Base-by-base conservation (phyloP, 2,797 vertebrate species). In the Eulemur rubriventer region DNA sequence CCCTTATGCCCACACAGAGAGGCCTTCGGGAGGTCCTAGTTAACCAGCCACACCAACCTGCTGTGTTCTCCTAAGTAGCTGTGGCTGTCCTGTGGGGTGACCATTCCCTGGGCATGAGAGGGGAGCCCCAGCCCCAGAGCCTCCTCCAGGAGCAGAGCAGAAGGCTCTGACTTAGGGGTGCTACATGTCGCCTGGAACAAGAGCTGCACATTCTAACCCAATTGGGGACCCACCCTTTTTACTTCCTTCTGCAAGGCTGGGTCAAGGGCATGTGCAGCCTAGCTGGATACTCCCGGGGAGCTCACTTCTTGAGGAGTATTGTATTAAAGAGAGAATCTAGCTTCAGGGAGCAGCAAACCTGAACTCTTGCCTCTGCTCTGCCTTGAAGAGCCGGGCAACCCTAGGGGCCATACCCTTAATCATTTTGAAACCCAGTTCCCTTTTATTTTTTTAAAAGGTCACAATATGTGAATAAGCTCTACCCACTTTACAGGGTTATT, bases 171-270 rank as follows among this genome's bases (percentile, higher is more conserved):
- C 63, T 57, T 20, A 12, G 76, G 81, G 46, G 33, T 24, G 22
- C 73, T 61, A 14, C 6, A 0, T 10, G 59, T 12, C 9, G 46
- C 73, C 16, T 7, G 41, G 33, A 86, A 50, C 46, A 70, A 67
- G 50, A 61, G 22, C 12, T 30, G 18, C 26, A 57, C 10, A 2
- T 35, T 43, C 67, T 59, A 82, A 52, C 38, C 41, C 3, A 20
- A 7, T 0, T 1, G 1, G 26, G n/a, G 59, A 48, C 35, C 65
- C 11, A 33, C 2, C 0, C 7, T 28, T 72, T 55, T 43, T 8
- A 33, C 43, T 63, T 92, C 69, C 10, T 72, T 48, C 69, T 89
- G 55, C 65, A 28, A 63, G 35, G 9, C 28, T 24, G 63, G 78
- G 57, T 57, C 70, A 67, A 43, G 33, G 88, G n/a, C 33, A 0